Percentiles rank a stretch among this genome's conserved stretches.
phyloP scores from a whole-genome alignment of 2,113 vertebrate genomes.

The western clawed frog (Xenopus tropicalis) region UCB_Xtro_10.0 CM004446.2:68372501-68373000 shows the following conservation, averaged over 20 bases:
- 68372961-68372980: no score
- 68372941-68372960: no score
- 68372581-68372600: constrained; percentile 9
- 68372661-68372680: constrained; percentile 10
- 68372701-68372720: not conserved
- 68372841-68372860: constrained; percentile 1
- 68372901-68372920: not conserved
- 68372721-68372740: not conserved
- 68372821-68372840: constrained; percentile 17
- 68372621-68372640: not conserved
- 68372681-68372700: not conserved
- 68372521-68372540: constrained; percentile 2
- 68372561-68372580: no score
- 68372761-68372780: not conserved
- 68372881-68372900: not conserved
- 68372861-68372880: not conserved
- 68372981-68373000: no score
- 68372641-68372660: not conserved
- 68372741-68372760: constrained; percentile 23
- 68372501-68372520: constrained; percentile 25
- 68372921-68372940: not conserved
- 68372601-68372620: constrained; percentile 13
- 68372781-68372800: not conserved
- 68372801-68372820: not conserved
- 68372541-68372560: not conserved